phyloP scores from a whole-genome alignment of 2,797 vertebrate species.

The Chanos chanos region DNA sequence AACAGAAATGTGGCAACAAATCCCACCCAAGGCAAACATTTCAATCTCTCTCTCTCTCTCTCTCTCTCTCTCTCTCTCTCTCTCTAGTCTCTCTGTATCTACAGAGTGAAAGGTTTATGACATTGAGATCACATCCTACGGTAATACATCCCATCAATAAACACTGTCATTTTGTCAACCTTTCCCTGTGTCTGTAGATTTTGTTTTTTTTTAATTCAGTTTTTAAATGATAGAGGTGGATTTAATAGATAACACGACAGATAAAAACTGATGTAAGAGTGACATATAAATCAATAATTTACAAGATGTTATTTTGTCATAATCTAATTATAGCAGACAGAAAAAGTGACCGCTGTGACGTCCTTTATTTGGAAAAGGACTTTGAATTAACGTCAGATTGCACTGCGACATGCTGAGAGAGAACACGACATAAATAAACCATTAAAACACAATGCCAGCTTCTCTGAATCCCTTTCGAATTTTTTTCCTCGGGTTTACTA shows the following conservation, averaged over 20 bases:
- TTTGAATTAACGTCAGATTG: conserved; percentile 67
- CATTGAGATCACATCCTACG: conserved; percentile 46
- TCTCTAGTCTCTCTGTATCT: conserved; percentile 40
- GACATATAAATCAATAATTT: conserved; percentile 87
- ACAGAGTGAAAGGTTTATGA: conserved; percentile 22
- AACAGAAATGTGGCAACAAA: conserved; percentile 51
- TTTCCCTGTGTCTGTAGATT: conserved; percentile 52
- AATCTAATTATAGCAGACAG: conserved; percentile 84
- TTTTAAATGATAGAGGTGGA: conserved; percentile 77
- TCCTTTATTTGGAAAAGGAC: conserved; percentile 47
- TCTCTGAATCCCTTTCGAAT: conserved; percentile 61
- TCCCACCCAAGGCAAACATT: conserved; percentile 48
- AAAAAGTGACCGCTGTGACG: conserved; percentile 72
- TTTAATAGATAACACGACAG: conserved; percentile 85
- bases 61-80: conserved; percentile 44
- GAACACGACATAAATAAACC: conserved; percentile 43
- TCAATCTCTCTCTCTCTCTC: conserved; percentile 45
- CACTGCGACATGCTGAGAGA: conserved; percentile 59
- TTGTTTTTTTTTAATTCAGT: conserved; percentile 64
- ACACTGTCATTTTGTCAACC: conserved; percentile 57
- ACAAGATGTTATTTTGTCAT: conserved; percentile 85
- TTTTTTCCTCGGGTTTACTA: conserved; percentile 23
- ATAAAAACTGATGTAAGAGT: conserved; percentile 83
- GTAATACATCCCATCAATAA: conserved; percentile 40
- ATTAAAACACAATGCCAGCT: conserved; percentile 54